A percentile compares a stretch with the other conserved stretches of the same genome.
These are phyloP conservation scores for Eristalis arbustorum DNA, from an alignment of 2,888 invertebrate genomes.

Conservation along the genomic window DNA sequence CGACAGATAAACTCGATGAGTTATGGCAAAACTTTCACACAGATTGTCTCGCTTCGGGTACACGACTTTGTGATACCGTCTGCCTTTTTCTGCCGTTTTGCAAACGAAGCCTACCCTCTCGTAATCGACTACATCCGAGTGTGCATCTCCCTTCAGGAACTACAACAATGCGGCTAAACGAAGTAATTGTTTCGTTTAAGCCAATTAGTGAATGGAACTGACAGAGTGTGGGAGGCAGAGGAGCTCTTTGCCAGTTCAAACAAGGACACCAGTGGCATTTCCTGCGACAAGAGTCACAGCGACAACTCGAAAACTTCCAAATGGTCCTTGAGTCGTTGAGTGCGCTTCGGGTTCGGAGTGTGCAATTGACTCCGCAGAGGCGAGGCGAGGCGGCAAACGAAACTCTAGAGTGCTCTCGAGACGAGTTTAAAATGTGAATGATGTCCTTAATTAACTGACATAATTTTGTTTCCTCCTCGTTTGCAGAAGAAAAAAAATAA, in stretches of 20 bases:
- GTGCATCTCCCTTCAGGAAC: not conserved
- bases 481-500: not conserved
- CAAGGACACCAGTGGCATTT: conserved; percentile 62
- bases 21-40: conserved; percentile 64
- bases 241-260: conserved; percentile 7
- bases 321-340: conserved; percentile 59
- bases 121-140: conserved; percentile 26
- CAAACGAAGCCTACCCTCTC: conserved; percentile 41
- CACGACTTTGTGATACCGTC: not conserved
- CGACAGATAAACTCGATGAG: conserved; percentile 61
- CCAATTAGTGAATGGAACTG: conserved; percentile 59
- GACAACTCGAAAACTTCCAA: conserved; percentile 53
- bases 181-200: conserved; percentile 64
- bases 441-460: conserved; percentile 62
- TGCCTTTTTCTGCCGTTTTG: not conserved
- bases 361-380: conserved; percentile 46
- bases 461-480: conserved; percentile 19
- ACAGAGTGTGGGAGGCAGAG: not conserved
- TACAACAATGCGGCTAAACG: conserved; percentile 47
- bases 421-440: conserved; percentile 54
- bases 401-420: conserved; percentile 46
- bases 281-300: conserved; percentile 60
- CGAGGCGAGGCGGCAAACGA: conserved; percentile 16
- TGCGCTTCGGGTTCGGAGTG: conserved; percentile 25
- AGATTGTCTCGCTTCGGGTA: conserved; percentile 46